Evolutionary conservation across 2,888 invertebrate species (phyloP), one percentile per base, ranked within the genome.

Genomic region (Nebria salina): DNA sequence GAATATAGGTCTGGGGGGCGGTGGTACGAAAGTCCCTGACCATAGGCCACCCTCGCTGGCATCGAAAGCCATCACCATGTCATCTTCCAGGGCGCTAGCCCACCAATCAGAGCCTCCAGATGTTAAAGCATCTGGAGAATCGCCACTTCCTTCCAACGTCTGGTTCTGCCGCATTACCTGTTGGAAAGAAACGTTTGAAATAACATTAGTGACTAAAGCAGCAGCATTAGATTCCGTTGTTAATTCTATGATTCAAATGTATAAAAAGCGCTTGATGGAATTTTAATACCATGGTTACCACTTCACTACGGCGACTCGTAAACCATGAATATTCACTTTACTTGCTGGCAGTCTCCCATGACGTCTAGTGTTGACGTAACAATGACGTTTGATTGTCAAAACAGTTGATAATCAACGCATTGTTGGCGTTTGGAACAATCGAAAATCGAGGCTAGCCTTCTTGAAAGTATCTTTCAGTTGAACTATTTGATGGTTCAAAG

Each of bases 1-100:
- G 87, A 92, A 92, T 75, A 93, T 91, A 78, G 93, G 92, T 84
- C 93, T 89, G 54, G 94, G 94, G 82, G 93, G 94, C 82, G 93
- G 93, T 83, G 93, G 93, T 84, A 93, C 91, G 87, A 93, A 93
- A 85, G 90, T 89, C 25, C 88, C 88, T 13, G 87, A 85, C 86
- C 89, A 89, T 25, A 89, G 85, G 42, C 88, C 88, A 43, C 87
- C 87, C 75, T 88, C 88, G 83, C 86, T 87, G 54, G 85, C 86
- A 79, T 88, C 88, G 68, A 87, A 83, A 8, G 86, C 85, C 73
- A 87, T 83, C 15, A 26, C 77, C 9, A 42, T 74, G 42, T 84
- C 84, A 54, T 86, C 86, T 20, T 86, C 86, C 26, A 86, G 86
- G 26, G 83, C 72, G 9, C 73, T 72, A 7, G 73, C 64, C 68